A percentile compares a stretch with the other conserved stretches of the same genome.
phyloP scores from a whole-genome alignment of 1,140 invertebrate species.

The Lordiphosa clarofinis region DNA sequence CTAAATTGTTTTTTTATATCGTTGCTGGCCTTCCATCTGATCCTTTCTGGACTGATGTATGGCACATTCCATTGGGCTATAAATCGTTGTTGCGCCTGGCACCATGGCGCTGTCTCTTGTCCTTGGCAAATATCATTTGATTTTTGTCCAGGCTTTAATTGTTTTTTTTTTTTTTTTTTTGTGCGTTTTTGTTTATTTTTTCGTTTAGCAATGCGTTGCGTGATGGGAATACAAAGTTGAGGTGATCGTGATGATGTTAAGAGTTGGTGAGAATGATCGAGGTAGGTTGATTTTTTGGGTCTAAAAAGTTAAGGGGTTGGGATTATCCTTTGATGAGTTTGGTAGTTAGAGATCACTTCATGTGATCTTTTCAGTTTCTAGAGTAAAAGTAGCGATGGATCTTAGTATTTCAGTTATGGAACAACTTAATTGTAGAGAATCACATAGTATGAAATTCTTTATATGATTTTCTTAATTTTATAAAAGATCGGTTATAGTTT shows the following conservation, averaged over 20 bases:
- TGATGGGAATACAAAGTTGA: conserved; percentile 47
- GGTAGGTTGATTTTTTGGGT: too few relatives aligned
- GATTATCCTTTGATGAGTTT: too few relatives aligned
- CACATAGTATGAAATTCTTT: too few relatives aligned
- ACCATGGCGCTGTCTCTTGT: conserved; percentile 69
- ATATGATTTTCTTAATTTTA: too few relatives aligned
- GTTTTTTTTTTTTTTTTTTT: conserved; percentile 57
- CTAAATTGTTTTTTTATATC: conserved; percentile 52
- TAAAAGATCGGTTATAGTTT: too few relatives aligned
- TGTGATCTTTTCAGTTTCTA: too few relatives aligned
- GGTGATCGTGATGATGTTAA: conserved; percentile 3
- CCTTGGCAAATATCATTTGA: conserved; percentile 74
- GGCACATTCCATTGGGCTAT: conserved; percentile 74
- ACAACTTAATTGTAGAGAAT: too few relatives aligned
- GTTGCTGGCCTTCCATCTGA: conserved; percentile 60
- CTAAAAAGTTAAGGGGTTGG: too few relatives aligned
- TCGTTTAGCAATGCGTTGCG: conserved; percentile 51
- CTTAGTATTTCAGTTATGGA: too few relatives aligned
- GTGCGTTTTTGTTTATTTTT: conserved; percentile 52
- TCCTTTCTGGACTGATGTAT: conserved; percentile 60
- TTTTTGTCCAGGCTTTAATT: conserved; percentile 67
- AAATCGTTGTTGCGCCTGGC: conserved; percentile 73
- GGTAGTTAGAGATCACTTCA: too few relatives aligned
- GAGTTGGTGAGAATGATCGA: conserved; percentile 37
- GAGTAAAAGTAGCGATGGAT: too few relatives aligned